phyloP scores from a whole-genome alignment of 1,140 invertebrate genomes.

The Ceratosolen fusciceps region DNA sequence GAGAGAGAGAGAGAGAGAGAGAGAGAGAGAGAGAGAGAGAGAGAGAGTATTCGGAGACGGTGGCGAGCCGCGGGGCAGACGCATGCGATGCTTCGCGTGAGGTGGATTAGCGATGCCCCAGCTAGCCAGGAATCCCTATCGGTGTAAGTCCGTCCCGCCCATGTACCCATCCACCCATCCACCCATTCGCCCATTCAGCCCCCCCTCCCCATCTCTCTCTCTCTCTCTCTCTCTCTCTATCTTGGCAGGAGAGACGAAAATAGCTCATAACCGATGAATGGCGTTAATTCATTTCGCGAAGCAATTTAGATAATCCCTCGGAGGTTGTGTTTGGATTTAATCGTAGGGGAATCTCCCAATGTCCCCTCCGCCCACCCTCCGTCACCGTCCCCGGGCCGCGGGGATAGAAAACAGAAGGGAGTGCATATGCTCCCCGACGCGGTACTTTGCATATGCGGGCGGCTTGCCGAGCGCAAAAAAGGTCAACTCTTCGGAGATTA shows the following conservation, averaged over 20 bases:
- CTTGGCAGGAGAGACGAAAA: not conserved
- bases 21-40: too few species aligned
- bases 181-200: too few species aligned
- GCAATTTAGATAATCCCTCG: conserved; percentile 66
- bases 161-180: too few species aligned
- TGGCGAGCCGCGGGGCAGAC: not conserved
- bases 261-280: conserved; percentile 52
- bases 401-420: conserved; percentile 55
- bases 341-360: conserved; percentile 57
- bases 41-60: not conserved
- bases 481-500: conserved; percentile 42
- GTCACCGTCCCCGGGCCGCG: not conserved
- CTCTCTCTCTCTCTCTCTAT: not conserved
- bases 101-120: not conserved
- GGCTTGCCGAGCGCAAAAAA: not conserved
- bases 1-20: too few species aligned
- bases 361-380: not conserved
- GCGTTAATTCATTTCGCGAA: conserved; percentile 69
- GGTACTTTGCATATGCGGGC: conserved; percentile 37
- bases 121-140: too few species aligned
- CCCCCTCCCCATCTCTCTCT: not conserved
- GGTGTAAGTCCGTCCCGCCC: too few species aligned
- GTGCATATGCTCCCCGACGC: conserved; percentile 44
- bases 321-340: conserved; percentile 63
- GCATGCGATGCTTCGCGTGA: not conserved